These are phyloP conservation scores for Psylliodes chrysocephalus DNA, from an alignment of 2,888 invertebrate species.

Conservation along the genomic window DNA sequence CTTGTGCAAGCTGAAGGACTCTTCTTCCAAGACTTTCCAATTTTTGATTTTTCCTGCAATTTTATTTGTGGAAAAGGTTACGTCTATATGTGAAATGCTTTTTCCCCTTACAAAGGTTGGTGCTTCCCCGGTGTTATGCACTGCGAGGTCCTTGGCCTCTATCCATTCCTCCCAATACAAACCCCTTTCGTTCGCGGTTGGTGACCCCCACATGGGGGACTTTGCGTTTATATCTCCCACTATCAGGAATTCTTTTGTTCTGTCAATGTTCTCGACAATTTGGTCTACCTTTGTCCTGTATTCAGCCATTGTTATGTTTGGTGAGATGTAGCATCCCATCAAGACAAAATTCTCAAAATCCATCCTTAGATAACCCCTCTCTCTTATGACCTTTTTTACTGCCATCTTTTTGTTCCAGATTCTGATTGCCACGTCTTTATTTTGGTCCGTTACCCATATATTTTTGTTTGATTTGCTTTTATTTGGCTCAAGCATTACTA, in stretches of 20 bases:
- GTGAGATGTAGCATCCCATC: too few relatives aligned
- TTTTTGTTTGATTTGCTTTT: neutral
- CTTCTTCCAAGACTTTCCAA: constrained; percentile 27
- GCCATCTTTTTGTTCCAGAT: constrained; percentile 7
- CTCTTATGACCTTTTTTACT: neutral
- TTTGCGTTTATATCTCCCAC: constrained; percentile 25
- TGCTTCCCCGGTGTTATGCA: neutral
- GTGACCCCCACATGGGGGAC: constrained; percentile 19
- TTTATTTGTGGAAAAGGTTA: too few relatives aligned
- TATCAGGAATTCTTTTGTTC: neutral
- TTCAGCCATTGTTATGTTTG: neutral
- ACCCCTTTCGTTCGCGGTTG: neutral
- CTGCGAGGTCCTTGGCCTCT: neutral
- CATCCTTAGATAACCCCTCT: neutral
- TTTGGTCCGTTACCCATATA: constrained; percentile 11
- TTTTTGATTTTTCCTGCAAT: neutral
- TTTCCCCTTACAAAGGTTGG: neutral
- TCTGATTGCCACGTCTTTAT: constrained; percentile 4
- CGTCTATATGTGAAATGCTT: too few relatives aligned
- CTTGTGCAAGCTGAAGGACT: constrained; percentile 21
- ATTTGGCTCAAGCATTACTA: constrained; percentile 30
- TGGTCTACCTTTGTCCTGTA: neutral
- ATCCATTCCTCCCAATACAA: constrained; percentile 8
- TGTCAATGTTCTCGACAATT: neutral
- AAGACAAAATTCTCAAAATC: neutral